phyloP scores from a whole-genome alignment of 2,113 vertebrate species.

The Ptyas mucosa region DNA sequence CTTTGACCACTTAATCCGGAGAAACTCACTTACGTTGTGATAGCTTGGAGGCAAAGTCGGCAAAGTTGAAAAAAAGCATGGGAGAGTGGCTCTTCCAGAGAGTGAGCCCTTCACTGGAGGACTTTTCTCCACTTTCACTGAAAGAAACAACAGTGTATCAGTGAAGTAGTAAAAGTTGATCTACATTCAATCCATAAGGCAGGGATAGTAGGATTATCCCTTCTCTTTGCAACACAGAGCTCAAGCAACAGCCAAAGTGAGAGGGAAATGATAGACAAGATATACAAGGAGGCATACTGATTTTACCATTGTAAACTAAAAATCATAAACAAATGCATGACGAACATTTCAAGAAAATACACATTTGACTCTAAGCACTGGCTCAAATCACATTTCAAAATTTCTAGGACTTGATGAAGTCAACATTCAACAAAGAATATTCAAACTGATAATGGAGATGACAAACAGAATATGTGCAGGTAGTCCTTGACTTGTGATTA shows the following conservation, averaged over 20 bases:
- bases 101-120: constrained; percentile 80
- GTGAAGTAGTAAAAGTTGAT: background rate
- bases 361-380: background rate
- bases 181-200: background rate
- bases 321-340: background rate
- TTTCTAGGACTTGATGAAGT: background rate
- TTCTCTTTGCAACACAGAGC: constrained; percentile 1
- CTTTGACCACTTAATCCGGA: constrained; percentile 96
- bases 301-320: background rate
- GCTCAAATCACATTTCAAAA: background rate
- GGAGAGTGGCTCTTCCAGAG: constrained; percentile 85
- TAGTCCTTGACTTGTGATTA: background rate
- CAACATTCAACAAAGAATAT: background rate
- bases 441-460: background rate
- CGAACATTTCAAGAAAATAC: background rate
- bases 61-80: constrained; percentile 86
- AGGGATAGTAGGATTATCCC: background rate
- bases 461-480: background rate
- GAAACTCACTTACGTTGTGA: constrained; percentile 73
- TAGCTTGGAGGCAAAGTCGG: constrained; percentile 77
- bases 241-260: background rate
- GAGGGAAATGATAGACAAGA: background rate
- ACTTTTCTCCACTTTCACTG: constrained; percentile 68
- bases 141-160: constrained; percentile 32
- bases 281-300: background rate